These are phyloP conservation scores for Cinara cedri DNA, from an alignment of 2,888 invertebrate species.

Conservation along the genomic window DNA sequence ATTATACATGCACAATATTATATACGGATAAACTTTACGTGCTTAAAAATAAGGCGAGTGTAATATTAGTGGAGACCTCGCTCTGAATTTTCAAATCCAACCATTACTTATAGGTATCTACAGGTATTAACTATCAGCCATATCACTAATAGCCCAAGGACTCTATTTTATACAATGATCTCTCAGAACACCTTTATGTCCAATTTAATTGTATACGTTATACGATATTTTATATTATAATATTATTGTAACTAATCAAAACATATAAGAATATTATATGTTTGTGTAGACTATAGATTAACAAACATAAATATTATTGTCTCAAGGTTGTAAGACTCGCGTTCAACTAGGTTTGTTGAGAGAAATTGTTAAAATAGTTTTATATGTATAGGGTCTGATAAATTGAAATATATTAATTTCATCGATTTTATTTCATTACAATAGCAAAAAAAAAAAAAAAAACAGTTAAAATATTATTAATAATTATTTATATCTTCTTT, in stretches of 20 bases:
- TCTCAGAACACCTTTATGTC: slow-evolving; percentile 9
- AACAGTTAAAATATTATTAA: too few species aligned
- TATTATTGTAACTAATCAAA: slow-evolving; percentile 11
- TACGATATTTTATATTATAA: background rate
- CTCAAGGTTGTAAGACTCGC: background rate
- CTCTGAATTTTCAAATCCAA: slow-evolving; percentile 43
- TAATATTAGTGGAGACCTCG: slow-evolving; percentile 36
- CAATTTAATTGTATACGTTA: background rate
- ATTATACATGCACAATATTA: background rate
- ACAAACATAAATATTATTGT: background rate
- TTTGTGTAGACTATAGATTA: background rate
- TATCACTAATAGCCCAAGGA: slow-evolving; percentile 32
- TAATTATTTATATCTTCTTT: too few species aligned
- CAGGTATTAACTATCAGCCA: background rate
- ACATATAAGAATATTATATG: background rate
- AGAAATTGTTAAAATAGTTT: too few species aligned
- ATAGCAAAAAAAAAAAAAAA: too few species aligned
- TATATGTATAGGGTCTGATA: too few species aligned
- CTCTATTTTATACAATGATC: background rate
- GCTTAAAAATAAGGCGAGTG: slow-evolving; percentile 16
- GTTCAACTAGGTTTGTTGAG: background rate
- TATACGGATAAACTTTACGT: background rate
- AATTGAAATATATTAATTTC: too few species aligned
- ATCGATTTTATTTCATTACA: too few species aligned
- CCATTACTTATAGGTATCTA: slow-evolving; percentile 1